Conservation (phyloP, 2,113 vertebrate genomes). For the Carlito syrichta region DNA sequence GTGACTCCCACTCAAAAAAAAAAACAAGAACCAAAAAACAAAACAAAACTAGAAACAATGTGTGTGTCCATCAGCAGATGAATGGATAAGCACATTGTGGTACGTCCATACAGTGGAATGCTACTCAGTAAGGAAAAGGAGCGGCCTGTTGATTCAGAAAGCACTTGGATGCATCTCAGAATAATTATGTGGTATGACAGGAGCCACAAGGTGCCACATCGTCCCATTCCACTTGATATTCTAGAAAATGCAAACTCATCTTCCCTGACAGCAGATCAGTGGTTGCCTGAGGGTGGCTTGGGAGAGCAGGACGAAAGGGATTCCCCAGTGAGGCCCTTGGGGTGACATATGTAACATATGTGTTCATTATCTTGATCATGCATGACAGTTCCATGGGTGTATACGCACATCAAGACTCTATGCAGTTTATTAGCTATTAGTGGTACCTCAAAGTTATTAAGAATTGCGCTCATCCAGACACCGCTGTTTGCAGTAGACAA, state of each 20-base stretch:
- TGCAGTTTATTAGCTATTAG: neutral
- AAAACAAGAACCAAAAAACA: no score
- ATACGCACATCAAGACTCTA: neutral
- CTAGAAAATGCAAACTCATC: neutral
- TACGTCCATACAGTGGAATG: neutral
- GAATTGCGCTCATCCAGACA: neutral
- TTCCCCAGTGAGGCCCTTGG: neutral
- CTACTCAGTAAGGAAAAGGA: neutral
- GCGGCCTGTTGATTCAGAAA: neutral
- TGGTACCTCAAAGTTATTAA: neutral
- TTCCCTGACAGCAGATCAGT: neutral
- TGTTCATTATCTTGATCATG: neutral
- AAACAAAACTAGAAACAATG: neutral
- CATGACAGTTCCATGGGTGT: neutral
- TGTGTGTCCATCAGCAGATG: neutral
- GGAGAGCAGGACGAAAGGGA: neutral
- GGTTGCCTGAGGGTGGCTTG: neutral
- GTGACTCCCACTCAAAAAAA: no score
- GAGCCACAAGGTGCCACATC: neutral
- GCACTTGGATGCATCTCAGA: neutral
- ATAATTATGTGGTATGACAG: neutral
- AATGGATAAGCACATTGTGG: neutral
- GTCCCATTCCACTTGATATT: neutral
- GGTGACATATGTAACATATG: neutral
- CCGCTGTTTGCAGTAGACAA: neutral